A percentile compares a stretch with the other conserved stretches of the same genome.
phyloP scores from a whole-genome alignment of 2,797 vertebrate species.

The Erethizon dorsatum region DNA sequence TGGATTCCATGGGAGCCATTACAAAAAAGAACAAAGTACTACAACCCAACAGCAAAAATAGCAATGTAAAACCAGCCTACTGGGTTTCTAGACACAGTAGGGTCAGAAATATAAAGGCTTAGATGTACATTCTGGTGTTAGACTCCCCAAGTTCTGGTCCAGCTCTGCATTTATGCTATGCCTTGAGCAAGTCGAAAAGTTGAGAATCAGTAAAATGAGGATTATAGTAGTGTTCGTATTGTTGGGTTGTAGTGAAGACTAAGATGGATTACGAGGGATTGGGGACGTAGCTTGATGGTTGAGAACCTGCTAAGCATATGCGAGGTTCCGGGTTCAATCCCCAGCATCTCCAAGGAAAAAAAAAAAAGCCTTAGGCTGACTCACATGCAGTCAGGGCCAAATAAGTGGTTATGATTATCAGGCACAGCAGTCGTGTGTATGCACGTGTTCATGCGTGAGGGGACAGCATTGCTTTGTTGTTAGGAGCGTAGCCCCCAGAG shows the following conservation, averaged over 20 bases:
- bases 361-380: not conserved
- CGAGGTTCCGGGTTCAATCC: not conserved
- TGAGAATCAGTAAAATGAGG: not conserved
- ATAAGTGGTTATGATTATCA: accelerated
- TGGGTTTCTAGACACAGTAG: not conserved
- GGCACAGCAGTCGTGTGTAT: accelerated
- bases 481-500: not conserved
- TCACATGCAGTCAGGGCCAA: not conserved
- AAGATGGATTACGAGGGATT: not conserved
- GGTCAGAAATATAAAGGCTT: not conserved
- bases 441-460: not conserved
- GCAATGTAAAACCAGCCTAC: not conserved
- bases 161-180: not conserved
- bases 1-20: not conserved
- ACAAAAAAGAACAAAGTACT: not conserved
- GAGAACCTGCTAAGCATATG: not conserved
- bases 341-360: not conserved
- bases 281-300: not conserved
- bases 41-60: not conserved
- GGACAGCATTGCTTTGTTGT: not conserved
- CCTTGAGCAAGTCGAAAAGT: not conserved
- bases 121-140: not conserved
- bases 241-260: not conserved
- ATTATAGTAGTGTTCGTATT: not conserved
- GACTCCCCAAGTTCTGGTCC: not conserved